phyloP scores from a whole-genome alignment of 2,888 invertebrate genomes.

The Suillia variegata region DNA sequence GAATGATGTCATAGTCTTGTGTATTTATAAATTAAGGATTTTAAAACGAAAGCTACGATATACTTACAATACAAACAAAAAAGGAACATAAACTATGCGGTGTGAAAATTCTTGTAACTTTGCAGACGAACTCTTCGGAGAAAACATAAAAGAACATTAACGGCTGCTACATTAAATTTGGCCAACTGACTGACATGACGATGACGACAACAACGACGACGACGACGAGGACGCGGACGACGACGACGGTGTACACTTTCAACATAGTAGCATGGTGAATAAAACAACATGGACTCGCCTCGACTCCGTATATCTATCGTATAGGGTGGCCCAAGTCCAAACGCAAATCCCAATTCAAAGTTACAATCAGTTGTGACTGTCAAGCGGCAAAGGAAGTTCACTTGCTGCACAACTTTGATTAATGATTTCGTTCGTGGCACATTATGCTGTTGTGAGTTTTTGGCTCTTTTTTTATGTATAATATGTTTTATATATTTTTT shows the following conservation, averaged over 20 bases:
- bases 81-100: no score
- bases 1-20: no score
- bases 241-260: slow-evolving; percentile 29
- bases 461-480: slow-evolving; percentile 19
- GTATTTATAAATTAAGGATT: no score
- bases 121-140: no score
- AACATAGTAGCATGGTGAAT: slow-evolving; percentile 5
- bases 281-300: background rate
- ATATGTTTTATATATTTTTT: no score
- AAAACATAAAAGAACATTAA: slow-evolving; percentile 21
- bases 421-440: slow-evolving; percentile 58
- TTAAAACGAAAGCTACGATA: no score
- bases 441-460: slow-evolving; percentile 42
- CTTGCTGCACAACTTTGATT: slow-evolving; percentile 61
- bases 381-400: slow-evolving; percentile 59
- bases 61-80: no score
- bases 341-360: slow-evolving; percentile 55
- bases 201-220: slow-evolving; percentile 30
- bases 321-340: slow-evolving; percentile 39
- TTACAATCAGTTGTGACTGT: slow-evolving; percentile 60
- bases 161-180: slow-evolving; percentile 37
- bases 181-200: slow-evolving; percentile 36
- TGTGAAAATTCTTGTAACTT: no score
- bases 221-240: no score
- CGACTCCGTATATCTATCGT: slow-evolving; percentile 1